These are phyloP conservation scores for Ciconia stormi DNA, from an alignment of 2,113 vertebrate species.

Conservation along the genomic window DNA sequence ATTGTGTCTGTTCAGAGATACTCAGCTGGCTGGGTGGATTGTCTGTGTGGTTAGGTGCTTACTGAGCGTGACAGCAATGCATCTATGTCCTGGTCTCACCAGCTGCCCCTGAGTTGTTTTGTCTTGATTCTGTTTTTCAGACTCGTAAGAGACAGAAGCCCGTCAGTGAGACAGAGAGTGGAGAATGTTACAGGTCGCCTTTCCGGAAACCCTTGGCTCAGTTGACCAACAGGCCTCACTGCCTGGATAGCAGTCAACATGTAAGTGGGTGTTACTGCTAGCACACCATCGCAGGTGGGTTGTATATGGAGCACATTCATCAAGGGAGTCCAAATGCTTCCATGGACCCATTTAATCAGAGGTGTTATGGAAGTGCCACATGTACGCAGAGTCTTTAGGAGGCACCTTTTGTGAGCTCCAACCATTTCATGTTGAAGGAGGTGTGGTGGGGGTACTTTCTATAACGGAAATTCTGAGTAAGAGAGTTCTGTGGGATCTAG, in stretches of 20 bases:
- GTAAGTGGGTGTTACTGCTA: conserved; percentile 72
- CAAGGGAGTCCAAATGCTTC: neutral
- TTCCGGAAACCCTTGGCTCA: conserved; percentile 86
- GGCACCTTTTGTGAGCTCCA: neutral
- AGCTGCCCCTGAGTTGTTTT: neutral
- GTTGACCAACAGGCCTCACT: conserved; percentile 74
- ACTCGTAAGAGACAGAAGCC: conserved; percentile 76
- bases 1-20: neutral
- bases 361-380: neutral
- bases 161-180: neutral
- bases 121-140: conserved; percentile 64
- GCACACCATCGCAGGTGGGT: neutral
- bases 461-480: neutral
- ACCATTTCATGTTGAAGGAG: neutral
- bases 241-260: conserved; percentile 85
- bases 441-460: neutral
- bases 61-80: neutral
- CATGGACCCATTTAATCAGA: neutral
- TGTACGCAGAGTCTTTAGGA: neutral
- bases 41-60: neutral
- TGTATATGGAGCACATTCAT: neutral
- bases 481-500: neutral
- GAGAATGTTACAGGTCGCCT: conserved; percentile 78
- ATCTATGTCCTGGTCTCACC: neutral
- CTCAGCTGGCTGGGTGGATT: neutral